Evolutionary conservation across 2,113 vertebrate genomes (phyloP), one percentile per base, ranked within the genome.

Genomic region (Sardina pilchardus): DNA sequence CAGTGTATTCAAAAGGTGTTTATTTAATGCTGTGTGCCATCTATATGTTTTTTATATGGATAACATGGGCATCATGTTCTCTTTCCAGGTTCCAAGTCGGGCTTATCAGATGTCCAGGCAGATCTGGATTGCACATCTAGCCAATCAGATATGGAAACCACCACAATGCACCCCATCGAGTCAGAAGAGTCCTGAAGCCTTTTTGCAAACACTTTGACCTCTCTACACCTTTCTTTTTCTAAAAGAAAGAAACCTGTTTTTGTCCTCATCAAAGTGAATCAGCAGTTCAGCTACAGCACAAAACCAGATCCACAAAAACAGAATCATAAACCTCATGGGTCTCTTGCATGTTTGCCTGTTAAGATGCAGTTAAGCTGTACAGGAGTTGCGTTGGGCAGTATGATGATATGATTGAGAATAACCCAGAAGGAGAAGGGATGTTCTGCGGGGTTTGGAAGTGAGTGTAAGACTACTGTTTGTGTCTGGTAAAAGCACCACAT

Each of bases 121-220:
- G 96, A 96, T 90, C 81, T 96, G 89, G 96, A 96, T 92, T 95
- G 95, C 94, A 96, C 96, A 89, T 94, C 95, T 91, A 94, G 94
- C 86, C 96, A 96, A 89, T 95, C 95, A 85, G 95, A 96, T 87
- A 91, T 94, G 59, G 92, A 86, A 19, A 89, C 95, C 42, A 84
- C 95, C 89, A 92, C 95, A 53, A 88, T 94, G 56, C 95, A 95
- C 90, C 95, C 95, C 86, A 91, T 95, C 88, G 95, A 96, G 94
- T 94, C 94, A 88, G 95, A 96, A 92, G 93, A 94, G 92, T 96
- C 96, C 90, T 96, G 95, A 96, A 94, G 94, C 94, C 88, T 78
- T 93, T 93, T 94, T 95, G 94, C 95, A 93, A 44, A 26, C 94
- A 94, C 94, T 92, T 88, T 89, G 90, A 90, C 91, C 94, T 90